A percentile compares a stretch with the other conserved stretches of the same genome.
Conservation (phyloP, 2,797 vertebrate species). For the Momotus momota region DNA sequence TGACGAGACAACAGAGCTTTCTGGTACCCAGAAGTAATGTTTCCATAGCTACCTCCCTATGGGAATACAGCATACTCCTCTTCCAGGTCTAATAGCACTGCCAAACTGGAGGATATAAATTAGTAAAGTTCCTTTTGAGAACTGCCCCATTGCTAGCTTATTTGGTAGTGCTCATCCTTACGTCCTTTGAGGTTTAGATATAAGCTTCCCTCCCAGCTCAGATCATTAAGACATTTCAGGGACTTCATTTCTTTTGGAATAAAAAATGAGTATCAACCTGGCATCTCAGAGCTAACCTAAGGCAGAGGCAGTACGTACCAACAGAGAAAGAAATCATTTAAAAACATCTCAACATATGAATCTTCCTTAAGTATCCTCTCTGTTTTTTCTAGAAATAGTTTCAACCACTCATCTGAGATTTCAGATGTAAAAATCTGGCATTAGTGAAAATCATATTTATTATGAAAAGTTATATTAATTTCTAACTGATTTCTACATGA, state of each 20-base stretch:
- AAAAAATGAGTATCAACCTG: background rate
- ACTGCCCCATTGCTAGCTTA: background rate
- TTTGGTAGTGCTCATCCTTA: background rate
- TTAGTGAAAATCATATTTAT: background rate
- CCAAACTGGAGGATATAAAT: background rate
- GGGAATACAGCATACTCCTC: background rate
- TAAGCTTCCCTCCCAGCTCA: background rate
- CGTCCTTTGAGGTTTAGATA: background rate
- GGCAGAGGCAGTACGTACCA: background rate
- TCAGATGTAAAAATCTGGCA: background rate
- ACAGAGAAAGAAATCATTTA: background rate
- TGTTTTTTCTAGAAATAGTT: background rate
- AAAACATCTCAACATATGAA: background rate
- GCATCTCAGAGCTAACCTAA: background rate
- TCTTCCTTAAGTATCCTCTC: background rate
- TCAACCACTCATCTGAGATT: background rate
- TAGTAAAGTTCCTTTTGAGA: background rate
- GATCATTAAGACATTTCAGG: background rate
- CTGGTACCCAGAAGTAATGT: background rate
- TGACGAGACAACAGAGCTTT: background rate
- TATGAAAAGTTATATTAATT: background rate
- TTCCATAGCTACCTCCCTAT: background rate
- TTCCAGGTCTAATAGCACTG: background rate
- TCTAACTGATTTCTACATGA: background rate
- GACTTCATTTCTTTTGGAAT: background rate